These are phyloP conservation scores for Metacarcinus magister DNA, from an alignment of 2,888 invertebrate genomes.

Conservation along the genomic window DNA sequence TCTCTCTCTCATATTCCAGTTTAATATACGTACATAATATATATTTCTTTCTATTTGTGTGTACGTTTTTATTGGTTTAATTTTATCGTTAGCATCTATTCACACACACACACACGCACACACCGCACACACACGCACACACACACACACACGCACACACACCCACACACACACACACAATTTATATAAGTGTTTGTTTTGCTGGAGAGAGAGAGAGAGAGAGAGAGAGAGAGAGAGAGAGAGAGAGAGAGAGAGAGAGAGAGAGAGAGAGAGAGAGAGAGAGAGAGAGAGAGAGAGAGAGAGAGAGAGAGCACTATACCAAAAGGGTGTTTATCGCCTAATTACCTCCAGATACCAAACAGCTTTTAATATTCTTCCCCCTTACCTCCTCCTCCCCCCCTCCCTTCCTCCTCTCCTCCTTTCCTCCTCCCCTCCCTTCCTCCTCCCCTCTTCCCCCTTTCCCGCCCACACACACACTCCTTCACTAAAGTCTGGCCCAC, in stretches of 20 bases:
- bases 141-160: slow-evolving; percentile 45
- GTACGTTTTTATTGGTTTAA: too few relatives aligned
- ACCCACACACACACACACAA: neutral
- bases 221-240: neutral
- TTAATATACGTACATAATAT: neutral
- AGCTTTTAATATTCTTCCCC: neutral
- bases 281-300: slow-evolving; percentile 26
- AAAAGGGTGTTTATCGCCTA: neutral
- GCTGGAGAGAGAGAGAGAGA: neutral
- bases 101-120: slow-evolving; percentile 45
- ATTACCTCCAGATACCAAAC: neutral
- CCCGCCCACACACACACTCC: neutral
- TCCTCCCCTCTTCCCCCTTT: neutral
- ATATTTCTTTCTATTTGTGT: neutral
- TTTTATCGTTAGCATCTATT: neutral
- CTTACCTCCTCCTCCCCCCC: neutral
- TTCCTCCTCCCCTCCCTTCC: neutral
- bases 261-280: slow-evolving; percentile 26
- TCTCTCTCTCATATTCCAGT: neutral
- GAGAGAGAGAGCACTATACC: neutral
- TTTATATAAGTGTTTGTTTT: neutral
- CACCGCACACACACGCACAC: slow-evolving; percentile 41
- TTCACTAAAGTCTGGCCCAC: too few relatives aligned
- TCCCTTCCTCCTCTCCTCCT: neutral
- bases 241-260: slow-evolving; percentile 11